These are phyloP conservation scores for Propsilocerus akamusi DNA, from an alignment of 1,140 invertebrate species.

Conservation along the genomic window DNA sequence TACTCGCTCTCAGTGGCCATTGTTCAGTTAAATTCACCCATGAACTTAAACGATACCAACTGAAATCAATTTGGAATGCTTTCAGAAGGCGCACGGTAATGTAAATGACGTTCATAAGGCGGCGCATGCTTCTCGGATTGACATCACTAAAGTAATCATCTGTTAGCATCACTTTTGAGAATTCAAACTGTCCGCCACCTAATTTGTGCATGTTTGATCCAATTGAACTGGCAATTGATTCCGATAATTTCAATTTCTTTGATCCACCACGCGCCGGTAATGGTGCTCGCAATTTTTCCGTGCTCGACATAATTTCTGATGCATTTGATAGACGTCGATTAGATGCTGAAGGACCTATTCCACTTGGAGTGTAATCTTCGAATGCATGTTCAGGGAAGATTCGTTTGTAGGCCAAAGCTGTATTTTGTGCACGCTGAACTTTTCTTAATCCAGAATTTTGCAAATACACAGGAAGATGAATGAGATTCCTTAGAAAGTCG, in stretches of 20 bases:
- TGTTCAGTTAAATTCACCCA: constrained; percentile 99
- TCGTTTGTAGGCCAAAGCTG: constrained; percentile 31
- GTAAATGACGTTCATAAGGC: constrained; percentile 95
- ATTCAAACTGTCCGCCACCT: constrained; percentile 44
- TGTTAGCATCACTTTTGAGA: constrained; percentile 73
- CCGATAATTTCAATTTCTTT: constrained; percentile 56
- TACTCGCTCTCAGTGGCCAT: constrained; percentile 93
- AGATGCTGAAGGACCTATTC: constrained; percentile 36
- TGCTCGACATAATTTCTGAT: constrained; percentile 58
- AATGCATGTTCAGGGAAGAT: constrained; percentile 16
- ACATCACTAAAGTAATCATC: constrained; percentile 96
- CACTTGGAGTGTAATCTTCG: constrained; percentile 22
- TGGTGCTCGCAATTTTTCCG: constrained; percentile 38
- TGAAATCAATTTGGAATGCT: constrained; percentile 97
- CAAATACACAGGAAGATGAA: constrained; percentile 93
- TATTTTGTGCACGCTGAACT: constrained; percentile 70
- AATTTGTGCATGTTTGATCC: constrained; percentile 67
- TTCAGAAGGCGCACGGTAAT: constrained; percentile 88
- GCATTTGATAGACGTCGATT: constrained; percentile 56
- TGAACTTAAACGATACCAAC: constrained; percentile 90
- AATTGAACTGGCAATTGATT: constrained; percentile 76
- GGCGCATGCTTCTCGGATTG: constrained; percentile 88
- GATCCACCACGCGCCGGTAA: constrained; percentile 30
- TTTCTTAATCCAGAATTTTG: constrained; percentile 88
- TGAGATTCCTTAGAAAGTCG: constrained; percentile 90